These are phyloP conservation scores for Miichthys miiuy DNA, from an alignment of 2,797 vertebrate genomes.

Conservation along the genomic window DNA sequence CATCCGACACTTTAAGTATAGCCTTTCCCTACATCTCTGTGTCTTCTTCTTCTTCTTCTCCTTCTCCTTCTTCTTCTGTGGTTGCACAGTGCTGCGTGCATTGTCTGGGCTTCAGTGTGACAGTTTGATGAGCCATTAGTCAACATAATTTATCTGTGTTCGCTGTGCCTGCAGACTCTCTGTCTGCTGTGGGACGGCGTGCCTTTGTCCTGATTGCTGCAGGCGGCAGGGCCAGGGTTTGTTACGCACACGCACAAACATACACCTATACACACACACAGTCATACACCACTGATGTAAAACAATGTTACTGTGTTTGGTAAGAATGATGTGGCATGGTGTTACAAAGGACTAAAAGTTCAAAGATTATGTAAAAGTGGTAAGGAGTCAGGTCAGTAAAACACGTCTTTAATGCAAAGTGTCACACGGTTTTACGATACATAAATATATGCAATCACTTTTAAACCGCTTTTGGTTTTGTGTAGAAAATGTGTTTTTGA, in stretches of 20 bases:
- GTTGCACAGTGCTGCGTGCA: slow-evolving; percentile 46
- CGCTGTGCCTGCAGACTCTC: slow-evolving; percentile 66
- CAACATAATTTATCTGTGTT: slow-evolving; percentile 72
- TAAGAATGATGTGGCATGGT: neutral
- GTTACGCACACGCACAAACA: slow-evolving; percentile 18
- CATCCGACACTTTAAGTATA: slow-evolving; percentile 64
- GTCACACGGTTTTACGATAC: neutral
- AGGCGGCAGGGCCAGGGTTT: neutral
- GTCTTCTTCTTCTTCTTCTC: slow-evolving; percentile 49
- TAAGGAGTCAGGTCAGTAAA: slow-evolving; percentile 20
- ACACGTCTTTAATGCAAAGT: neutral
- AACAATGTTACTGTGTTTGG: neutral
- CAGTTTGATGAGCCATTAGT: slow-evolving; percentile 81
- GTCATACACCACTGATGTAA: slow-evolving; percentile 26
- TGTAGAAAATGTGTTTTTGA: neutral
- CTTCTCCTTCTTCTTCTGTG: slow-evolving; percentile 43
- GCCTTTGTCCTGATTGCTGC: slow-evolving; percentile 61
- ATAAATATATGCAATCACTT: neutral
- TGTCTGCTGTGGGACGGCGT: slow-evolving; percentile 67
- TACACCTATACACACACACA: slow-evolving; percentile 15
- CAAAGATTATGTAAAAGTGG: slow-evolving; percentile 6
- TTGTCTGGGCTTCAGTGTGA: slow-evolving; percentile 63
- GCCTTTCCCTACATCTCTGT: slow-evolving; percentile 33
- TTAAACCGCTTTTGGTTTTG: neutral
- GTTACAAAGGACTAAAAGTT: slow-evolving; percentile 51